Base-by-base conservation (phyloP, 2,113 vertebrate species). In the Paralichthys olivaceus region DNA sequence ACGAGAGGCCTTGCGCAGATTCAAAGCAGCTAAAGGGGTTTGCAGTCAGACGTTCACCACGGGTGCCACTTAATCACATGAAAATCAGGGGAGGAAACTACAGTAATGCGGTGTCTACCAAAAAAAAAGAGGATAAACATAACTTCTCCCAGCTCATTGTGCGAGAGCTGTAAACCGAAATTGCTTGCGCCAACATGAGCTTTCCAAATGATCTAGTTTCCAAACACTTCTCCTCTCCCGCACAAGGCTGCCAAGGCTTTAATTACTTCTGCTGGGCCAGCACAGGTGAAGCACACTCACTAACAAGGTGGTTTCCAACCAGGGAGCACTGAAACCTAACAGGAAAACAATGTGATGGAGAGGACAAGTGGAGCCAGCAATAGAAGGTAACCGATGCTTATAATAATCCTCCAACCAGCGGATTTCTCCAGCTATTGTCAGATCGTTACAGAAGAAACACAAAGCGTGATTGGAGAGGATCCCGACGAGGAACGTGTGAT, bases 201-300 rank as follows among this genome's bases (percentile, higher is more conserved):
- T 79, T 75, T 72, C 79, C 60, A 80, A 84, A 87, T 82, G 85
- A 84, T 90, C 87, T 82, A 69, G 43, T 89, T 89, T 81, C 79
- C 72, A 78, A 72, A 81, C 69, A 68, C 72, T 67, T 64, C 34
- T 66, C 29, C 71, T 81, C 72, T 71, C 37, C 66, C 6, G 54
- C 58, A 28, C 75, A 67, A 62, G 71, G 60, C 83, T 80, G 84
- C 70, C 4, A 62, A 76, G 76, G 68, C 75, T 80, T 90, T 89
- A 88, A 91, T 90, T 87, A 90, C 87, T 88, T 84, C 63, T 89
- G 79, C 87, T 87, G 84, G 87, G 84, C 87, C 89, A 84, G 86
- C 69, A 60, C 84, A 90, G 87, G 89, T 87, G 75, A 91, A 81
- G 74, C 88, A 86, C 81, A 87, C 88, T 88, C 89, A 40, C 85